phyloP scores from a whole-genome alignment of 1,140 invertebrate genomes.

The Plodia interpunctella region DNA sequence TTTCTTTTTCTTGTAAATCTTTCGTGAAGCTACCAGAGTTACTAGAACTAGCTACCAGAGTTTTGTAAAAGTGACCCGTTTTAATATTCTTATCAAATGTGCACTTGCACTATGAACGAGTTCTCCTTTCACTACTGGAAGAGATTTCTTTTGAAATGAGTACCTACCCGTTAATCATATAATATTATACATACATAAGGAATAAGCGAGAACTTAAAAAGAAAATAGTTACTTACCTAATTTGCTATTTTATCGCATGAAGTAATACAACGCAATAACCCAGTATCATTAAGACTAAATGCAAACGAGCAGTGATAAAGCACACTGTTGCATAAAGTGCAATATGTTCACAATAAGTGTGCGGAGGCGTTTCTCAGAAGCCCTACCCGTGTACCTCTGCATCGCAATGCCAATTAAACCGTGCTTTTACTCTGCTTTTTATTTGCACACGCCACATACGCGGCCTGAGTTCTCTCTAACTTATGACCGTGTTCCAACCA shows the following conservation, averaged over 20 bases:
- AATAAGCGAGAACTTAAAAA: too few relatives aligned
- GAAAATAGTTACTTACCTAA: too few relatives aligned
- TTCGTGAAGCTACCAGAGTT: background rate
- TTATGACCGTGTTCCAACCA: conserved; percentile 18
- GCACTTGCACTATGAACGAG: too few relatives aligned
- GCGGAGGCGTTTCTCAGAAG: conserved; percentile 23
- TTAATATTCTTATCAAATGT: too few relatives aligned
- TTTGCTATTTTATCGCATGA: too few relatives aligned
- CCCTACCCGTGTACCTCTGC: conserved; percentile 15
- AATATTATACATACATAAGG: too few relatives aligned
- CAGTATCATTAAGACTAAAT: background rate
- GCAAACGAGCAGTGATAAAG: background rate
- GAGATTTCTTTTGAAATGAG: too few relatives aligned
- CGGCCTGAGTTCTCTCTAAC: conserved; percentile 12
- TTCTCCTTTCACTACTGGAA: too few relatives aligned
- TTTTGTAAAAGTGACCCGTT: too few relatives aligned
- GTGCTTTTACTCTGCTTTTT: conserved; percentile 13
- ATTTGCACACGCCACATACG: conserved; percentile 18
- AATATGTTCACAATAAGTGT: conserved; percentile 20
- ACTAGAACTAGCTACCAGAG: too few relatives aligned
- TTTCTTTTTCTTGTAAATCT: background rate
- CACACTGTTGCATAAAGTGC: conserved; percentile 15
- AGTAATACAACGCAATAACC: background rate
- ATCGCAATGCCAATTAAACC: conserved; percentile 22
- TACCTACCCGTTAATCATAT: too few relatives aligned